Evolutionary conservation across 2,888 invertebrate species (phyloP).

Genomic region (Drosophila parthenogenetica): DNA sequence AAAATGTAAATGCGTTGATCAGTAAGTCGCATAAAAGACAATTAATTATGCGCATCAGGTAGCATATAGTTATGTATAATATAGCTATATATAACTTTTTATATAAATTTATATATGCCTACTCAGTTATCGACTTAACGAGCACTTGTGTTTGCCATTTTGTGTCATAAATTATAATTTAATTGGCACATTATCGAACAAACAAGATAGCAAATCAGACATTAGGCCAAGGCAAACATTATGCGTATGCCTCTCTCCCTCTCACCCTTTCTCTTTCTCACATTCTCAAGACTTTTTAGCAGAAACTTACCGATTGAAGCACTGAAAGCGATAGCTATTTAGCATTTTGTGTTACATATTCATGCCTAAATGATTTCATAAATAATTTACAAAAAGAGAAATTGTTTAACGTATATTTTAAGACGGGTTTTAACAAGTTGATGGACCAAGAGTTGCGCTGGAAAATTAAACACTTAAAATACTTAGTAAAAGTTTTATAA

Average conservation of each 20-base stretch:
- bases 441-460: slow-evolving; percentile 6
- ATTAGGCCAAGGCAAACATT: slow-evolving; percentile 26
- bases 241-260: not conserved
- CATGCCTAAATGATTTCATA: slow-evolving; percentile 21
- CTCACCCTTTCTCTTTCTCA: not conserved
- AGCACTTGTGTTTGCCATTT: slow-evolving; percentile 38
- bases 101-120: slow-evolving; percentile 22
- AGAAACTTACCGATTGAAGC: not conserved
- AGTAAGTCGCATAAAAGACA: slow-evolving; percentile 17
- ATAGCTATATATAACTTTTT: not conserved
- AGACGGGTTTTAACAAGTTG: not conserved
- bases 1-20: slow-evolving; percentile 21
- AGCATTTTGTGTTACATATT: slow-evolving; percentile 43
- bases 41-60: slow-evolving; percentile 69
- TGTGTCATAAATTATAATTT: slow-evolving; percentile 58
- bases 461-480: too few species aligned
- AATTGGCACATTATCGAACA: slow-evolving; percentile 67
- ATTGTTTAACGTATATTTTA: slow-evolving; percentile 27
- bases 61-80: slow-evolving; percentile 26
- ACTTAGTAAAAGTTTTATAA: too few species aligned
- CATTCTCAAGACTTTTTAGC: slow-evolving; percentile 8
- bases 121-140: slow-evolving; percentile 29
- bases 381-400: slow-evolving; percentile 45
- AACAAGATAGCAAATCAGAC: slow-evolving; percentile 39
- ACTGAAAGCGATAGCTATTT: slow-evolving; percentile 22